These are phyloP conservation scores for Luscinia megarhynchos DNA, from an alignment of 2,797 vertebrate species.

Conservation along the genomic window DNA sequence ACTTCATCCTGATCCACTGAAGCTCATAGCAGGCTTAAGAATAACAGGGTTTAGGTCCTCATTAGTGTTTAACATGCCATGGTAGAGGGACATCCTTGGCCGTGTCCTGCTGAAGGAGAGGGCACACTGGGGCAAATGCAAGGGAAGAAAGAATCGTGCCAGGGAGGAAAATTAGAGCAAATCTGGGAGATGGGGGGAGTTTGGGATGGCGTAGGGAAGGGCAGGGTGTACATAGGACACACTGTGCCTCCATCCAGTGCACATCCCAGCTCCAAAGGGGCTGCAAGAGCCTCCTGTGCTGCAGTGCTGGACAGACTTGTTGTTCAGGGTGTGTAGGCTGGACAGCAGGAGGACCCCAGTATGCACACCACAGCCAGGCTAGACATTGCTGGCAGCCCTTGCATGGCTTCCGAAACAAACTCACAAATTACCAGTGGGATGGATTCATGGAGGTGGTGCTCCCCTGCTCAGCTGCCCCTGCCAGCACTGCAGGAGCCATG, in stretches of 20 bases:
- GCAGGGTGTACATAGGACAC: neutral
- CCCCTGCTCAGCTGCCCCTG: neutral
- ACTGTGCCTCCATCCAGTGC: neutral
- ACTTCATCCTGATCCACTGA: neutral
- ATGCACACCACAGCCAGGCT: neutral
- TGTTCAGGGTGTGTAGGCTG: neutral
- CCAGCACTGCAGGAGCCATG: too few species aligned
- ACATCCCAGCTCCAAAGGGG: neutral
- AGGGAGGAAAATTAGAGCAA: neutral
- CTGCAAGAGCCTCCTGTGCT: neutral
- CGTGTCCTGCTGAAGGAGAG: neutral
- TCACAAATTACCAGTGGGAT: fast-evolving
- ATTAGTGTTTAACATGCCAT: fast-evolving
- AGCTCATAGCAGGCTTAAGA: conserved; percentile 4
- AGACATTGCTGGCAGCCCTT: fast-evolving
- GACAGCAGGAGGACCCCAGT: neutral
- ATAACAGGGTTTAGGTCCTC: conserved; percentile 18
- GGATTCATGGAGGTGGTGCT: neutral
- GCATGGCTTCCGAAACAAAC: neutral
- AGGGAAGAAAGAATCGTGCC: fast-evolving
- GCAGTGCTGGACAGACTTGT: neutral
- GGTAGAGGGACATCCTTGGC: neutral
- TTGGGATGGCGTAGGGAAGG: neutral
- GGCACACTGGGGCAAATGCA: fast-evolving
- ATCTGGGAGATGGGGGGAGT: neutral